Evolutionary conservation across 2,113 vertebrate species (phyloP).

Genomic region (Camelus bactrianus): DNA sequence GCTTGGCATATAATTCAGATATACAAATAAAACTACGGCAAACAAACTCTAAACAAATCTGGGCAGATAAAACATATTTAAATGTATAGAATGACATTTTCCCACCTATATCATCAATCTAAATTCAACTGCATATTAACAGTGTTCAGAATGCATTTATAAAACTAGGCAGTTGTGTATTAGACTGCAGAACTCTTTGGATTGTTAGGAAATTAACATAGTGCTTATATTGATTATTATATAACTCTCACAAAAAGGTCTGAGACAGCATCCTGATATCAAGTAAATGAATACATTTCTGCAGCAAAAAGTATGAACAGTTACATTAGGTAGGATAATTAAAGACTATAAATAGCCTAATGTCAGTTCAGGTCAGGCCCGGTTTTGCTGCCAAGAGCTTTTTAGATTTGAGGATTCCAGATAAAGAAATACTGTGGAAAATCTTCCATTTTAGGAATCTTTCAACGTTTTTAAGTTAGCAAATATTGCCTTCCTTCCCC

Average conservation of each 20-base stretch:
- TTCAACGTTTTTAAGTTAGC: not conserved
- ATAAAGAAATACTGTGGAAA: not conserved
- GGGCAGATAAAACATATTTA: constrained; percentile 41
- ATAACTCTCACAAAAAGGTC: not conserved
- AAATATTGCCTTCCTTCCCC: constrained; percentile 14
- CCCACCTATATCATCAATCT: not conserved
- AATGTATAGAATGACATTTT: not conserved
- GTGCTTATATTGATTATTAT: not conserved
- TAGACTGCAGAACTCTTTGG: not conserved
- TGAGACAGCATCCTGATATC: not conserved
- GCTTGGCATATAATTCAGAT: not conserved
- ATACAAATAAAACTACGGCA: not conserved
- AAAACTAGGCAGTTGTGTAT: not conserved
- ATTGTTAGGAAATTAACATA: constrained; percentile 17
- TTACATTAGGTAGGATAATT: not conserved
- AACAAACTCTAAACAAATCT: constrained; percentile 18
- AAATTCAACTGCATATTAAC: not conserved
- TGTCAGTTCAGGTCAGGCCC: constrained; percentile 16
- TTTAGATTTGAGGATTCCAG: constrained; percentile 13
- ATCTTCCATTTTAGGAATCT: constrained; percentile 11
- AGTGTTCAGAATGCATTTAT: not conserved
- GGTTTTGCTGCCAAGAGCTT: constrained; percentile 27
- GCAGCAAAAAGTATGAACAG: not conserved
- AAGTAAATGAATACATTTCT: not conserved
- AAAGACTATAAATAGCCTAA: not conserved